Conservation (phyloP, 2,888 invertebrate genomes). For the Pseudococcus viburni region DNA sequence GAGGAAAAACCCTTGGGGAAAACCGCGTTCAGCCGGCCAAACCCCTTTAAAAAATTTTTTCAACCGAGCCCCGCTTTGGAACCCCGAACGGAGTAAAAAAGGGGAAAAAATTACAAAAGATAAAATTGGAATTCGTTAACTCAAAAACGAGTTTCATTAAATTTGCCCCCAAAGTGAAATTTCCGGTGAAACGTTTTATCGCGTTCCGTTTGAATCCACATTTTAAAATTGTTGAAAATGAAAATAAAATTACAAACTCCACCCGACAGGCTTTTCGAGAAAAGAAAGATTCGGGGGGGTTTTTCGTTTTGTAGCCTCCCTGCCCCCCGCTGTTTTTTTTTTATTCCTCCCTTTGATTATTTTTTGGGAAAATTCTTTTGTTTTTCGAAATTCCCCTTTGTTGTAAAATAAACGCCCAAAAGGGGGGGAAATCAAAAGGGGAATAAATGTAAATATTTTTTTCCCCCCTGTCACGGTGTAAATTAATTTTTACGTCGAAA, state of each 20-base stretch:
- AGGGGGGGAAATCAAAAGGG: neutral
- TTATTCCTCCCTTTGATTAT: neutral
- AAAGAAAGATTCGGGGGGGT: constrained; percentile 19
- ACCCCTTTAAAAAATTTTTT: neutral
- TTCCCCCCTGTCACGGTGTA: neutral
- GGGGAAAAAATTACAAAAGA: constrained; percentile 25
- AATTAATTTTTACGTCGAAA: neutral
- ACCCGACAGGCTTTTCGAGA: constrained; percentile 29
- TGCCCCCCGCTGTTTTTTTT: neutral
- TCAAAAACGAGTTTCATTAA: constrained; percentile 30
- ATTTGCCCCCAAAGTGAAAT: constrained; percentile 26
- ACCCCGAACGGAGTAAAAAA: neutral
- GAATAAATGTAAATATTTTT: neutral
- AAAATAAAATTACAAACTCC: constrained; percentile 48
- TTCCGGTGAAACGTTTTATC: constrained; percentile 2
- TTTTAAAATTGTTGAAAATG: constrained; percentile 36
- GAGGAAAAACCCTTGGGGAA: neutral
- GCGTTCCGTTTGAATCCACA: constrained; percentile 6
- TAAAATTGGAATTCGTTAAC: constrained; percentile 45
- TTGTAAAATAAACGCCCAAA: neutral
- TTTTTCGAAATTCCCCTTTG: neutral
- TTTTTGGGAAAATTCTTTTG: neutral
- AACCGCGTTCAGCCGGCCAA: neutral
- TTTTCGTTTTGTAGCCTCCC: neutral
- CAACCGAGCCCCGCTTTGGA: neutral